Conservation (phyloP, 2,797 vertebrate genomes). For the Spheniscus humboldti region DNA sequence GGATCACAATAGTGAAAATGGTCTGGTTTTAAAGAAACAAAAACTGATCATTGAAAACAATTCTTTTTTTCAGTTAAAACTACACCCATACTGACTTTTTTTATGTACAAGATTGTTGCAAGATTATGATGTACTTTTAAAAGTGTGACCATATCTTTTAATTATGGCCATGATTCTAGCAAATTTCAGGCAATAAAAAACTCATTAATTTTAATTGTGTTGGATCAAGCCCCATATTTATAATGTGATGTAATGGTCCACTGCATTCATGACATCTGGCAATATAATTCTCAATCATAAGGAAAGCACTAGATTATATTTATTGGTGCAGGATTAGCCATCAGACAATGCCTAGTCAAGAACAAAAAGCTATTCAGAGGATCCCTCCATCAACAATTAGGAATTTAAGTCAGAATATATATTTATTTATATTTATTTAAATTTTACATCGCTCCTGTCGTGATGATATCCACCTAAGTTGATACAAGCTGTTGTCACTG, state of each 20-base stretch:
- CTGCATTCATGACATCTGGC: slow-evolving; percentile 20
- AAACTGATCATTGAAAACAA: background rate
- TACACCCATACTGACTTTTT: background rate
- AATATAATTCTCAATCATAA: background rate
- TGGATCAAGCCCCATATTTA: background rate
- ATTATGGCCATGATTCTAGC: background rate
- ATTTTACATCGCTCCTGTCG: background rate
- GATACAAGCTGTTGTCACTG: background rate
- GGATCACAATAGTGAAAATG: background rate
- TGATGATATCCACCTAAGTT: background rate
- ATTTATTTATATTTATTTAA: background rate
- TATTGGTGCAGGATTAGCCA: background rate
- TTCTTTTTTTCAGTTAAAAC: background rate
- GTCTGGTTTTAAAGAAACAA: background rate
- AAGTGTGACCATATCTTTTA: background rate
- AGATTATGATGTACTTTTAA: background rate
- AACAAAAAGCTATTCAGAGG: background rate
- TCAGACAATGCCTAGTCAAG: background rate
- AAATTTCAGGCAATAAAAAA: slow-evolving; percentile 22
- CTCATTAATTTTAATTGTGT: slow-evolving; percentile 27
- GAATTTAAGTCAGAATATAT: background rate
- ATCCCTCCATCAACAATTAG: background rate
- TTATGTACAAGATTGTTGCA: background rate
- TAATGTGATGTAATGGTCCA: slow-evolving; percentile 8
- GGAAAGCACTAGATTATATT: background rate